Evolutionary conservation across 2,797 vertebrate genomes (phyloP), one percentile per base, ranked within the genome.

Genomic region (Coranthus polyacanthus): DNA sequence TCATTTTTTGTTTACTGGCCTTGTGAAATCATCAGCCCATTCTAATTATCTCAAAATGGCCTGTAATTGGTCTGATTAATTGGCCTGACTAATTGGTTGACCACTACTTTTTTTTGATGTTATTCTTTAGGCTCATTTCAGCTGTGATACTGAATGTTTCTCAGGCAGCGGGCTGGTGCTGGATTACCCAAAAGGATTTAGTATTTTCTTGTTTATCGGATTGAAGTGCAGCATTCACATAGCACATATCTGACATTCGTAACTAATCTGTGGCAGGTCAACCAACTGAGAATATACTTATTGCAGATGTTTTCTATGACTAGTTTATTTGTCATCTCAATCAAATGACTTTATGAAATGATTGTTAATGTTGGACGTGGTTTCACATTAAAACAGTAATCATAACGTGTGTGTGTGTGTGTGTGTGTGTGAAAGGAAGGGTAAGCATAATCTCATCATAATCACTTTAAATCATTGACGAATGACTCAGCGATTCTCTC

Each of bases 401-500:
- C 53, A 44, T 54, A 18, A 51, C 9, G 26, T 49, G 47, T 56
- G 43, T 68, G 50, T 49, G 42, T n/a, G n/a, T n/a, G n/a, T n/a
- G n/a, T n/a, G n/a, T n/a, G n/a, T n/a, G 43, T 68, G 50, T 49
- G 42, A 56, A 42, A 55, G 51, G 38, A 63, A 59, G n/a, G 11
- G 13, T 10, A 12, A 55, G 45, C 24, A 21, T 50, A 4, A 13
- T 71, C 50, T 76, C 63, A 36, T 62, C 1, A 10, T 38, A 62
- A 79, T 78, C 11, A 42, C 20, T 74, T 83, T 69, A 72, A 76
- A 39, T 24, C 3, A 22, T 11, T 16, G 12, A 45, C 0, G 1
- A 17, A 74, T 72, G 64, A 83, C 64, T 86, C 66, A 66, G 74
- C 38, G 53, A 54, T 71, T 75, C 67, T 58, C 54, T 69, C 63